Evolutionary conservation across 2,113 vertebrate genomes (phyloP).

Genomic region (Saguinus midas): DNA sequence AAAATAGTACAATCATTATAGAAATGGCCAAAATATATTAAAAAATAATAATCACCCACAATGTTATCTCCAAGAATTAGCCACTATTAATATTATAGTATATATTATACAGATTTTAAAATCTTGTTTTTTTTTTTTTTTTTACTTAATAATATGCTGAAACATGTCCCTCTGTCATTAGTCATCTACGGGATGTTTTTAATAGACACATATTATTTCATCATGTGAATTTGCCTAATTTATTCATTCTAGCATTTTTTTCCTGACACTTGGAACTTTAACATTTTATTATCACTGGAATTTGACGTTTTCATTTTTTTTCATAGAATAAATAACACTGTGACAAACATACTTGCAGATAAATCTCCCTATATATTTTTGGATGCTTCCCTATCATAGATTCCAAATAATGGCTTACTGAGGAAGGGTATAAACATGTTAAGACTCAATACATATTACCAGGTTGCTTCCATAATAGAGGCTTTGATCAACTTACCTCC

Average conservation of each 20-base stretch:
- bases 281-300: not conserved
- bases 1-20: slow-evolving; percentile 49
- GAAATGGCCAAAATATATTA: slow-evolving; percentile 27
- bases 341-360: not conserved
- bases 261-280: too few relatives aligned
- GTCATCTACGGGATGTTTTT: not conserved
- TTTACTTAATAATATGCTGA: not conserved
- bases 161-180: not conserved
- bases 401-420: not conserved
- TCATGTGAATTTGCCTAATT: not conserved
- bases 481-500: not conserved
- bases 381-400: not conserved
- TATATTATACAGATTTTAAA: not conserved
- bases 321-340: not conserved
- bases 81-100: not conserved
- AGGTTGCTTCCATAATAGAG: not conserved
- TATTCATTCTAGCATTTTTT: not conserved
- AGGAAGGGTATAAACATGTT: not conserved
- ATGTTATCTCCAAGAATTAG: slow-evolving; percentile 23
- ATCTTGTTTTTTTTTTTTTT: not conserved
- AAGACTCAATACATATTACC: not conserved
- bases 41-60: not conserved
- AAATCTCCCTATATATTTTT: not conserved
- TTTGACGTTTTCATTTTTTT: not conserved
- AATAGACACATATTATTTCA: not conserved